Evolutionary conservation across 2,888 invertebrate species (phyloP), one percentile per base, ranked within the genome.

Genomic region (Netelia melanura): DNA sequence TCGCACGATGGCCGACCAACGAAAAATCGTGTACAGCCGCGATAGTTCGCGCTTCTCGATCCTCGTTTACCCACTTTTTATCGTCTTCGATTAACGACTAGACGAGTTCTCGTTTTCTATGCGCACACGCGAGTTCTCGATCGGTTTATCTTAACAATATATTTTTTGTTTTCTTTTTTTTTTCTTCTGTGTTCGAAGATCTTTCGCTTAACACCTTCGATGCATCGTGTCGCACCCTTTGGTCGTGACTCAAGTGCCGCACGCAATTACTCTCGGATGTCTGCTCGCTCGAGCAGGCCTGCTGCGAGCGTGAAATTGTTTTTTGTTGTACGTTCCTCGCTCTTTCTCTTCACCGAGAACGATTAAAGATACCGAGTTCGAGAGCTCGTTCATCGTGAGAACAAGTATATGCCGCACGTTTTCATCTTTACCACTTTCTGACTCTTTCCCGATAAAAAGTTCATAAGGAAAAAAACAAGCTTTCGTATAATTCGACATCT

Each of bases 291-390:
- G 17, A 0, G 17, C 30, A 25, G 38, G 68, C 21, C 38, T 68
- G 67, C 76, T 65, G 56, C 14, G 21, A 58, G 25, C 10, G 14
- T 10, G 21, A 58, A 11, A 21, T 21, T 71, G 21, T 54, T 30
- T 54, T 9, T 43, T 44, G 17, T 61, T 30, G 64, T 68, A 17
- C n/a, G 1, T 56, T 70, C 43, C 30, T 23, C 48, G 14, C 14
- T 58, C 58, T 9, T 58, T 21, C 5, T 17, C 21, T 58, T 58
- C 17, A 9, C 58, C 58, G 21, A 17, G 58, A 58, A 67, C 44
- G 67, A 77, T 77, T 77, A 67, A 77, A 77, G 76, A 77, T 77
- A 77, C 43, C 38, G 67, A 67, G 14, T 67, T 67, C 56, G 67
- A 56, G 76, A 67, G 76, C 76, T 67, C 76, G 67, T 77, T 77